Evolutionary conservation across 2,797 vertebrate genomes (phyloP).

Genomic region (Tokudaia muenninki): DNA sequence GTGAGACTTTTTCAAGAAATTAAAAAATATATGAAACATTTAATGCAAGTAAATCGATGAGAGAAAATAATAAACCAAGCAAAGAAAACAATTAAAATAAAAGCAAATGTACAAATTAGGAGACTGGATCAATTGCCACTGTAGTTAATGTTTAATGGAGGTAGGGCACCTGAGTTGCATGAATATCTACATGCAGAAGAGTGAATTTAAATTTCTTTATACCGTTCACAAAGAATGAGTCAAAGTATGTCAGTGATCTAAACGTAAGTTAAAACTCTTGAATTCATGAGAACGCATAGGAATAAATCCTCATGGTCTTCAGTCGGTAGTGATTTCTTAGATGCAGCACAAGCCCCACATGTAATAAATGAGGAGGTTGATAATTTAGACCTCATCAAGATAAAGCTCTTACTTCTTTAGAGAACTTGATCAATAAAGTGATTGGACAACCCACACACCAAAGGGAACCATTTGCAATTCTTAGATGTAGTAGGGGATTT

Average conservation of each 20-base stretch:
- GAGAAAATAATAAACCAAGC: background rate
- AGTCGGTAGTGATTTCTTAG: background rate
- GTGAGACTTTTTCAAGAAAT: background rate
- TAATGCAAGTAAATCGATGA: background rate
- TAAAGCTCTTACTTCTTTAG: background rate
- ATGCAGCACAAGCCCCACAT: background rate
- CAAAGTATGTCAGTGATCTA: background rate
- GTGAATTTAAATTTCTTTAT: background rate
- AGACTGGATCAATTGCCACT: background rate
- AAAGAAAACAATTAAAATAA: background rate
- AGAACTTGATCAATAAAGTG: background rate
- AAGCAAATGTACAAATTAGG: background rate
- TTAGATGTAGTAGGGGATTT: background rate
- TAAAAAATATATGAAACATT: background rate
- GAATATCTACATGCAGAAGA: background rate
- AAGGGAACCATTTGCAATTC: background rate
- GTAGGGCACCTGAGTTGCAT: background rate
- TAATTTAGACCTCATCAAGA: background rate
- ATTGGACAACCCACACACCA: background rate
- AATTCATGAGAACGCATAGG: background rate
- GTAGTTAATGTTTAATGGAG: background rate
- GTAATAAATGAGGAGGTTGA: background rate
- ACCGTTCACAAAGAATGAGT: background rate
- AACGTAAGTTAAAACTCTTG: background rate
- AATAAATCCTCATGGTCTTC: background rate